phyloP scores from a whole-genome alignment of 2,113 vertebrate genomes.

The Camelus dromedarius region DNA sequence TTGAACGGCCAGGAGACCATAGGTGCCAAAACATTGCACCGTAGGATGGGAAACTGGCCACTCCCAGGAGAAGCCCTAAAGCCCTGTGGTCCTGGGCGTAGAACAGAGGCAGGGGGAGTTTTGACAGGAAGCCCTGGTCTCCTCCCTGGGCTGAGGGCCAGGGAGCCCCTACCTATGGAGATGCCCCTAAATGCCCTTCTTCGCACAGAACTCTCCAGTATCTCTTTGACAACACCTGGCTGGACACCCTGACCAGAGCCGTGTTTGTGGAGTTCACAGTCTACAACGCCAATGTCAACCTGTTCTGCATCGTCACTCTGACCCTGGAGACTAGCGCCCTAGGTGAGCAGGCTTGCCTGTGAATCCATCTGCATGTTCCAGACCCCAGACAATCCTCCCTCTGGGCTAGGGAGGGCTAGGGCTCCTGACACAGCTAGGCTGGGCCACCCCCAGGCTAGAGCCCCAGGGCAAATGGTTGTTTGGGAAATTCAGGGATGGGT shows the following conservation, averaged over 20 bases:
- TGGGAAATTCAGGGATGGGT: neutral
- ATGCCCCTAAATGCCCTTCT: neutral
- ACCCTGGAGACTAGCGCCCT: conserved; percentile 94
- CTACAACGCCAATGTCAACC: conserved; percentile 97
- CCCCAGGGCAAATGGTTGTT: neutral
- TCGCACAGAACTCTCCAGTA: conserved; percentile 90
- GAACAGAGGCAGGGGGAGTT: neutral
- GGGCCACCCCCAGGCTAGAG: neutral
- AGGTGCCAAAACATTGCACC: neutral
- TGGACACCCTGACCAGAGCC: conserved; percentile 94
- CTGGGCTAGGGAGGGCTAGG: neutral
- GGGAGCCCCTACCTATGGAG: neutral
- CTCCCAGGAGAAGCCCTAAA: neutral
- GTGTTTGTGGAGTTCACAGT: conserved; percentile 97
- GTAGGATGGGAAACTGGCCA: neutral
- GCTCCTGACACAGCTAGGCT: neutral
- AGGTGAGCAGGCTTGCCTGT: conserved; percentile 86
- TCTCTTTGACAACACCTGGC: conserved; percentile 93
- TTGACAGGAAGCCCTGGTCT: neutral
- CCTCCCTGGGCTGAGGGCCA: neutral
- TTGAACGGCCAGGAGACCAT: neutral
- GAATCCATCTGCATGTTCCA: neutral
- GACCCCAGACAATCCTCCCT: neutral
- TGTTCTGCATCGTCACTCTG: conserved; percentile 94
- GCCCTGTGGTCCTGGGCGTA: neutral